phyloP scores from a whole-genome alignment of 2,113 vertebrate genomes.

The Vicugna pacos region DNA sequence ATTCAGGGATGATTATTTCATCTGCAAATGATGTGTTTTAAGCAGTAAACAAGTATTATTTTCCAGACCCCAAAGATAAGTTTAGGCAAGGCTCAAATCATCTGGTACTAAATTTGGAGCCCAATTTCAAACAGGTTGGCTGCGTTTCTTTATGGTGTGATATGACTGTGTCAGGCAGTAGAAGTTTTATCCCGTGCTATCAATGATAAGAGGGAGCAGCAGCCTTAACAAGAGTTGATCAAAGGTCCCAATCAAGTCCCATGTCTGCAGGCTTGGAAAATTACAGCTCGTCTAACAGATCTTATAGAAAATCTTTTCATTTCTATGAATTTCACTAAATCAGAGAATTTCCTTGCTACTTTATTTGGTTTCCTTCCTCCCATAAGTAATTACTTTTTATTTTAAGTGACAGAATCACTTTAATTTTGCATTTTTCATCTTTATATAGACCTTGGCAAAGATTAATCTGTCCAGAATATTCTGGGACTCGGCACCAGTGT shows the following conservation, averaged over 20 bases:
- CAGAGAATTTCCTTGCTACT: conserved; percentile 77
- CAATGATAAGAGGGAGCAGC: conserved; percentile 68
- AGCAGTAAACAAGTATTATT: conserved; percentile 78
- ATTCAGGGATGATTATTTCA: conserved; percentile 76
- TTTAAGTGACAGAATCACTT: conserved; percentile 80
- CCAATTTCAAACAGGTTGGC: conserved; percentile 63
- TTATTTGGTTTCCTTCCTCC: conserved; percentile 80
- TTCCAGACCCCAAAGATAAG: conserved; percentile 61
- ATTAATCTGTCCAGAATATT: conserved; percentile 75
- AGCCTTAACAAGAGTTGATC: conserved; percentile 73
- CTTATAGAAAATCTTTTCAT: conserved; percentile 74
- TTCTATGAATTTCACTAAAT: conserved; percentile 81
- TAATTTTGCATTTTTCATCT: conserved; percentile 79
- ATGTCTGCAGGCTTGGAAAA: conserved; percentile 56
- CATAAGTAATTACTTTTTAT: conserved; percentile 81
- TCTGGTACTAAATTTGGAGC: conserved; percentile 56
- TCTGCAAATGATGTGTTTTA: conserved; percentile 75
- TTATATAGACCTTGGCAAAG: conserved; percentile 72
- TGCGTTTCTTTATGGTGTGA: conserved; percentile 61
- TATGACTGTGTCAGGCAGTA: conserved; percentile 34
- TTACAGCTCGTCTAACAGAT: conserved; percentile 58
- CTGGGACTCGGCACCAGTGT: conserved; percentile 48
- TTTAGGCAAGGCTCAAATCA: conserved; percentile 63
- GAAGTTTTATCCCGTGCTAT: conserved; percentile 66
- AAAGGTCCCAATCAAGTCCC: conserved; percentile 70